Conservation (phyloP, 2,888 invertebrate genomes). For the Volucella inanis region DNA sequence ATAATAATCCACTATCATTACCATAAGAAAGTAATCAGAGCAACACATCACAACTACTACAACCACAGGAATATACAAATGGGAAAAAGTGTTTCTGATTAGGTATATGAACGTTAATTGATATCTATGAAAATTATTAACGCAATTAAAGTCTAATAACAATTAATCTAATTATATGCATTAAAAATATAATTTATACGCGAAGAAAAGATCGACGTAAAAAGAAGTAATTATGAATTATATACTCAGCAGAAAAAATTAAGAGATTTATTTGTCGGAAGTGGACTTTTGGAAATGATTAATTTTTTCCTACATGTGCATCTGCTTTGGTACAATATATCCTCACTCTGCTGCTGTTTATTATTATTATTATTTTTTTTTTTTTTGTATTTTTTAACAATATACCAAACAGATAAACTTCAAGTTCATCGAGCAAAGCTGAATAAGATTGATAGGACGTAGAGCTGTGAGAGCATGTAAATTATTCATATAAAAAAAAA, state of each 20-base stretch:
- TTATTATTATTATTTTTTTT: too few relatives aligned
- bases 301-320: neutral
- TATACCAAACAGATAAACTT: slow-evolving; percentile 29
- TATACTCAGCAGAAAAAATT: slow-evolving; percentile 49
- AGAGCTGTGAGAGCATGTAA: slow-evolving; percentile 32
- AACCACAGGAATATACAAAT: neutral
- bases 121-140: slow-evolving; percentile 69
- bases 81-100: slow-evolving; percentile 30
- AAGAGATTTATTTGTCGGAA: neutral
- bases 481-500: slow-evolving; percentile 32
- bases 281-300: slow-evolving; percentile 11
- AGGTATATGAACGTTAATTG: slow-evolving; percentile 45
- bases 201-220: slow-evolving; percentile 40
- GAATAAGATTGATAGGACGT: slow-evolving; percentile 53
- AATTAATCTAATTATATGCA: slow-evolving; percentile 76
- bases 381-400: slow-evolving; percentile 2
- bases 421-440: slow-evolving; percentile 50
- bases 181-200: slow-evolving; percentile 75
- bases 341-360: too few relatives aligned
- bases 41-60: neutral
- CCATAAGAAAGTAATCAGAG: slow-evolving; percentile 18
- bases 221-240: slow-evolving; percentile 58
- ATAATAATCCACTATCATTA: slow-evolving; percentile 18
- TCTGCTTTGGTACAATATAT: slow-evolving; percentile 33
- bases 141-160: slow-evolving; percentile 78